Evolutionary conservation across 2,888 invertebrate genomes (phyloP).

Genomic region (Drosophila multiciliata): DNA sequence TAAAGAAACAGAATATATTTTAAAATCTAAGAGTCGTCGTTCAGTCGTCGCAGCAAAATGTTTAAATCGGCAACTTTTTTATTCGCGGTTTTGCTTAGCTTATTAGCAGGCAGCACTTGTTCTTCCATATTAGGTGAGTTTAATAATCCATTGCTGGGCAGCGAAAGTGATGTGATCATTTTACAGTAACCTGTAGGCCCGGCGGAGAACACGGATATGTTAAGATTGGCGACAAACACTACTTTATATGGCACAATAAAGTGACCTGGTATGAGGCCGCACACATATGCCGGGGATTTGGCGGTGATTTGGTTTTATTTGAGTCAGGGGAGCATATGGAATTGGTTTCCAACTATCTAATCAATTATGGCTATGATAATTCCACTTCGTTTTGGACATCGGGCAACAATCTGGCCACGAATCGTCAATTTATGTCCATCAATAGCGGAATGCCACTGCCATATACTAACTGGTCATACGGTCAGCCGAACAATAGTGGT

Average conservation of each 20-base stretch:
- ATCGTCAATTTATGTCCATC: not conserved
- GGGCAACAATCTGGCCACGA: slow-evolving; percentile 17
- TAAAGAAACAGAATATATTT: not conserved
- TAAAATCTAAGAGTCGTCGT: not conserved
- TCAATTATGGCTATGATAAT: not conserved
- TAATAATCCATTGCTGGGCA: not conserved
- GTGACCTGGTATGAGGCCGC: slow-evolving; percentile 18
- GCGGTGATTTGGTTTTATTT: slow-evolving; percentile 28
- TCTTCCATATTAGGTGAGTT: not conserved
- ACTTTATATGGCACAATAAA: slow-evolving; percentile 1
- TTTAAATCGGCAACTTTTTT: not conserved
- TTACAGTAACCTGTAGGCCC: slow-evolving; percentile 13
- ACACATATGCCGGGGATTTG: slow-evolving; percentile 26
- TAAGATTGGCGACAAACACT: slow-evolving; percentile 14
- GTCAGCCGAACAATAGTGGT: slow-evolving; percentile 26
- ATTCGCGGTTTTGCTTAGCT: slow-evolving; percentile 9
- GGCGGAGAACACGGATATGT: not conserved
- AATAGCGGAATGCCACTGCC: slow-evolving; percentile 18
- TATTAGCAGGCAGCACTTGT: not conserved
- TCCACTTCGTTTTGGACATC: slow-evolving; percentile 27
- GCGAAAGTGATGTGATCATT: not conserved
- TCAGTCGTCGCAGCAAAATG: slow-evolving; percentile 7
- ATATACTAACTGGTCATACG: not conserved
- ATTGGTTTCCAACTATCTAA: slow-evolving; percentile 5
- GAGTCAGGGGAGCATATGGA: slow-evolving; percentile 23